phyloP scores from a whole-genome alignment of 2,888 invertebrate species.

The Nebria brevicollis region DNA sequence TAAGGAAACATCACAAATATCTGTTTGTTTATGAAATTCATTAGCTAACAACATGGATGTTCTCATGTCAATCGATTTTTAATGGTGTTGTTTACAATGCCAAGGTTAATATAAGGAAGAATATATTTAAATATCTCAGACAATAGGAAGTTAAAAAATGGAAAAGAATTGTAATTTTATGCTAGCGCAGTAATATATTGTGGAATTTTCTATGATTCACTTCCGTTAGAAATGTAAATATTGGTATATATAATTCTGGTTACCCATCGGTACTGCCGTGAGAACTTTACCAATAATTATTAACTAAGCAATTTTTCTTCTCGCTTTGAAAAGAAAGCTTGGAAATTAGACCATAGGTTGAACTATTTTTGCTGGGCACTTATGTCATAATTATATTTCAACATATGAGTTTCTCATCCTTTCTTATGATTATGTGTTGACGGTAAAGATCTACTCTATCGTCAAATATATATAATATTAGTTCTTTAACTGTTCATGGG shows the following conservation, averaged over 20 bases:
- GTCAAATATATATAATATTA: not conserved
- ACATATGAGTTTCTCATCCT: not conserved
- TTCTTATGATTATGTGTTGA: not conserved
- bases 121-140: not conserved
- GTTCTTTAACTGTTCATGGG: not conserved
- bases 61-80: not conserved
- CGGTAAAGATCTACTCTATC: not conserved
- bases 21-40: too few species aligned
- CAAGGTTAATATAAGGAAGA: not conserved
- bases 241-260: not conserved
- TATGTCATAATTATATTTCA: not conserved
- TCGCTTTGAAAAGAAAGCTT: conserved; percentile 11
- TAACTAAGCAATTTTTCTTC: not conserved
- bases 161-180: not conserved
- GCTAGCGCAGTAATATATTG: not conserved
- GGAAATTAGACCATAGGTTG: conserved; percentile 20
- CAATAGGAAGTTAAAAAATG: not conserved
- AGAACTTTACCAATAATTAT: not conserved
- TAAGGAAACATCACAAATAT: too few species aligned
- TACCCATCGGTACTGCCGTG: conserved; percentile 4
- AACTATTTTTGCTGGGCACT: not conserved
- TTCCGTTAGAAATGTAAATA: not conserved
- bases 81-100: not conserved
- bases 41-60: not conserved
- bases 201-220: not conserved